Evolutionary conservation across 1,140 invertebrate species (phyloP).

Genomic region (Neoseiulus cucumeris): DNA sequence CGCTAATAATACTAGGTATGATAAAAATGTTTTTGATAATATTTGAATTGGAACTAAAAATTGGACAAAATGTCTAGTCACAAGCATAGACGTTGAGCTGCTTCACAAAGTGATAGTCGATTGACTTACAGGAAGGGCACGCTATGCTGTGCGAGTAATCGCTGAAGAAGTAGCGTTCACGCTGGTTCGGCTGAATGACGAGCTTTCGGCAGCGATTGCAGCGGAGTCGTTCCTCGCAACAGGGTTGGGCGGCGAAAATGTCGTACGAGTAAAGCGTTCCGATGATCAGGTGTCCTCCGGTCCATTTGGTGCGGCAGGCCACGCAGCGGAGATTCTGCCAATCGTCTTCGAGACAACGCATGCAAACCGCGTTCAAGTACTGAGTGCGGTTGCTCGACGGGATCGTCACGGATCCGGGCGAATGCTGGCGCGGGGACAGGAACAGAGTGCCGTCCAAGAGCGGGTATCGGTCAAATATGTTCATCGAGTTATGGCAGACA

Average conservation of each 20-base stretch:
- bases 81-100: slow-evolving; percentile 32
- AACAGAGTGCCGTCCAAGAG: slow-evolving; percentile 93
- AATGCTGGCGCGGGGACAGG: slow-evolving; percentile 70
- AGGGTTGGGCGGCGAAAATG: slow-evolving; percentile 87
- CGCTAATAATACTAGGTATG: background rate
- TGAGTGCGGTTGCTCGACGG: slow-evolving; percentile 49
- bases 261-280: slow-evolving; percentile 96
- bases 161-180: slow-evolving; percentile 67
- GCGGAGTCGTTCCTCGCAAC: slow-evolving; percentile 74
- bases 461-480: slow-evolving; percentile 88
- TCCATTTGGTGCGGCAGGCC: slow-evolving; percentile 67
- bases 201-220: slow-evolving; percentile 73
- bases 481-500: slow-evolving; percentile 63
- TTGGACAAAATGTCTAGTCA: background rate
- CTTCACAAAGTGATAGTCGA: slow-evolving; percentile 86
- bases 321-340: slow-evolving; percentile 48
- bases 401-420: slow-evolving; percentile 59
- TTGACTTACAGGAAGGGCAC: slow-evolving; percentile 68
- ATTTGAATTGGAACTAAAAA: slow-evolving; percentile 2
- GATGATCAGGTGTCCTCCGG: slow-evolving; percentile 70
- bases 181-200: slow-evolving; percentile 57
- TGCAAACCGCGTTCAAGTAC: slow-evolving; percentile 78
- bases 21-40: background rate
- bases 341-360: slow-evolving; percentile 62
- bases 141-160: slow-evolving; percentile 78